Evolutionary conservation across 2,888 invertebrate species (phyloP), one percentile per base, ranked within the genome.

Genomic region (Creontiades dilutus): DNA sequence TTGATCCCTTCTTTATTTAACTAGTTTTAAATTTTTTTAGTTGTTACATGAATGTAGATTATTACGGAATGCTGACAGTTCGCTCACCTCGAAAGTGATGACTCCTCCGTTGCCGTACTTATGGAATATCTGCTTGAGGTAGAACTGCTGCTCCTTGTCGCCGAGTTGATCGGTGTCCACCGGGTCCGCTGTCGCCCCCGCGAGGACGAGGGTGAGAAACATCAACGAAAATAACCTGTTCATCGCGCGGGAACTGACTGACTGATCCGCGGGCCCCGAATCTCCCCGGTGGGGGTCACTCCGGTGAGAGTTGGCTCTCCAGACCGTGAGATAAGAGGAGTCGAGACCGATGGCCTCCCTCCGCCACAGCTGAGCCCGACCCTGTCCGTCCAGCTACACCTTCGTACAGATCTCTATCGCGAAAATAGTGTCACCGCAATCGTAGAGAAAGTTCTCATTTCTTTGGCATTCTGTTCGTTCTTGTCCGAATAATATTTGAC

Each of bases 51-150:
- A 4, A 37, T 37, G 3, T 37, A 7, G 37, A 37, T 37, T 37
- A 2, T 37, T 37, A 37, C 37, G 2, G 7, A 37, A 37, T 37
- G 2, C 2, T 37, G 37, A 37, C 7, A 37, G 16, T 23, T 23
- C 12, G 78, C 88, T 81, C 48, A 90, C 90, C 78, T 90, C 90
- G 55, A 90, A 90, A 12, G 87, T 90, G 75, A 90, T 80, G 16
- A 88, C 68, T 28, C 87, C 87, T 28, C 85, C 85, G 85, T 90
- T 82, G 7, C 90, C 90, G 48, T 90, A 90, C 68, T 90, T 90
- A 16, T 81, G 57, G 81, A 90, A 90, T 57, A 90, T 87, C 61
- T 88, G 87, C 28, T 37, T 46, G 76, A 90, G 16, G 90, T 90
- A 90, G 13, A 57, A 46, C 81, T 90, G 80, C 78, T 82, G 89